Percentiles rank a stretch among this genome's conserved stretches.
Conservation (phyloP, 2,888 invertebrate species). For the Conops quadrifasciatus region DNA sequence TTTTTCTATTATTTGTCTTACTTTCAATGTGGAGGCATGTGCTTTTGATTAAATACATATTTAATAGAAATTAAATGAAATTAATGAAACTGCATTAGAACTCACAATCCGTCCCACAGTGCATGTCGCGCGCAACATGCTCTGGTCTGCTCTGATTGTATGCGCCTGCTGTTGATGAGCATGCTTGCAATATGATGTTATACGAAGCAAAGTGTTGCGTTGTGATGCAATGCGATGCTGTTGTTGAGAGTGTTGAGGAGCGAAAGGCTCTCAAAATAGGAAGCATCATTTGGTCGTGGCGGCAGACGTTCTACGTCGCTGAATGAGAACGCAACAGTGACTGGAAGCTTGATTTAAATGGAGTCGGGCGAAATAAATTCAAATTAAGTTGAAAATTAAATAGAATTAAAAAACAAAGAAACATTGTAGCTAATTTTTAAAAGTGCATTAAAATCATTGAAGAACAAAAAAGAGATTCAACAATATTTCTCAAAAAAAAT, state of each 20-base stretch:
- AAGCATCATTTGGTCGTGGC: conserved; percentile 39
- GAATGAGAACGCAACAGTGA: conserved; percentile 5
- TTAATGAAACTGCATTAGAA: too few relatives aligned
- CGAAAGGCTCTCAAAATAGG: conserved; percentile 28
- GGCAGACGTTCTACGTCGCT: conserved; percentile 42
- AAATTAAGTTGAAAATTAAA: too few relatives aligned
- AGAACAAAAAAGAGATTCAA: background rate
- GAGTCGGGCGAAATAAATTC: background rate
- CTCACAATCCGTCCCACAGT: conserved; percentile 7
- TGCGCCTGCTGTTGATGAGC: background rate
- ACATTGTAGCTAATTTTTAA: too few relatives aligned
- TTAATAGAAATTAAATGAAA: too few relatives aligned
- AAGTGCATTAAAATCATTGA: background rate
- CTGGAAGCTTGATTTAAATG: too few relatives aligned
- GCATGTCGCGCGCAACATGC: conserved; percentile 25
- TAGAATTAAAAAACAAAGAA: too few relatives aligned
- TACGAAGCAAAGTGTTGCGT: conserved; percentile 23
- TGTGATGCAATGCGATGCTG: conserved; percentile 10
- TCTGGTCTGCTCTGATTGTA: background rate
- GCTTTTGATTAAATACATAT: too few relatives aligned
- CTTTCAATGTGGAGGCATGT: too few relatives aligned
- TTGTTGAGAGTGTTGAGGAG: too few relatives aligned
- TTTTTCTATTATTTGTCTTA: too few relatives aligned
- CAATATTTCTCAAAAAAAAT: too few relatives aligned
- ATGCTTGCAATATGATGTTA: conserved; percentile 4